Conservation (phyloP, 2,888 invertebrate genomes). For the Nymphalis c-album region DNA sequence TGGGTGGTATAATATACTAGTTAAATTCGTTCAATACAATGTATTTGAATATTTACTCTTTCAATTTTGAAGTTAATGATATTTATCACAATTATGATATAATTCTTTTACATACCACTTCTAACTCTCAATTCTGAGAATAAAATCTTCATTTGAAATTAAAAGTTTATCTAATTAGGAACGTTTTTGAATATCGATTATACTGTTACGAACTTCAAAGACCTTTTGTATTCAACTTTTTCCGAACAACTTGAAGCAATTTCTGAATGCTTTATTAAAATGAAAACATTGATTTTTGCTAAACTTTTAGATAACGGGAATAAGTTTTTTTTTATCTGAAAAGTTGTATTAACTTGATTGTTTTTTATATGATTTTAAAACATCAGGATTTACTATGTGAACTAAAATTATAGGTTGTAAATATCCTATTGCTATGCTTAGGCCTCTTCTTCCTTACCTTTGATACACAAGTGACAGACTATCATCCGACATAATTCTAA, state of each 20-base stretch:
- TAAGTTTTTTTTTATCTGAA: background rate
- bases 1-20: too few species aligned
- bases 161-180: slow-evolving; percentile 54
- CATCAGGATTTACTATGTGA: too few species aligned
- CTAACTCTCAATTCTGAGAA: background rate
- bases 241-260: slow-evolving; percentile 16
- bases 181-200: slow-evolving; percentile 45
- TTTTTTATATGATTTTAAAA: background rate
- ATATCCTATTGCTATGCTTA: too few species aligned
- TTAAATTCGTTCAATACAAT: too few species aligned
- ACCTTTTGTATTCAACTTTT: slow-evolving; percentile 35
- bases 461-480: too few species aligned
- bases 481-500: too few species aligned
- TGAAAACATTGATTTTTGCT: background rate
- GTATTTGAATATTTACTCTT: too few species aligned
- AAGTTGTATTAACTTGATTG: background rate
- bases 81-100: too few species aligned
- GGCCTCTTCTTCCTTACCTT: too few species aligned
- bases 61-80: too few species aligned
- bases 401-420: too few species aligned
- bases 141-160: slow-evolving; percentile 49
- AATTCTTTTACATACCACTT: too few species aligned
- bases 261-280: slow-evolving; percentile 14
- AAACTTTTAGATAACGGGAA: slow-evolving; percentile 1
- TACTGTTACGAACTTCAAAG: slow-evolving; percentile 42